Conservation (phyloP, 2,888 invertebrate species). For the Allophyes oxyacanthae region DNA sequence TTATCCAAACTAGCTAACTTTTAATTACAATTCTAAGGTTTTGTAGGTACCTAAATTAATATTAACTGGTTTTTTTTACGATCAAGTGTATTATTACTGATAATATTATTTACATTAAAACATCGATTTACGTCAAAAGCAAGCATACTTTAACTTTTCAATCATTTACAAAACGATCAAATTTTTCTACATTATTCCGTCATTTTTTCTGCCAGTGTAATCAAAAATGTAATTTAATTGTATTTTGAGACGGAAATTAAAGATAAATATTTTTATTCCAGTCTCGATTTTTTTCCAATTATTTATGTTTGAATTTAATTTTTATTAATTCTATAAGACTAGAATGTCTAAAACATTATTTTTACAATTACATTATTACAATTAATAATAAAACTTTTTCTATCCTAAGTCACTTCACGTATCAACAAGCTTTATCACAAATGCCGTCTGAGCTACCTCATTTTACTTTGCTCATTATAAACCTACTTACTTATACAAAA, state of each 20-base stretch:
- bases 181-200: too few relatives aligned
- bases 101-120: constrained; percentile 43
- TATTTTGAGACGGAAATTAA: too few relatives aligned
- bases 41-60: too few relatives aligned
- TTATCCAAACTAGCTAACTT: constrained; percentile 33
- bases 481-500: constrained; percentile 37
- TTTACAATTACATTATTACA: constrained; percentile 42
- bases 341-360: constrained; percentile 46
- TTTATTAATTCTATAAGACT: constrained; percentile 22
- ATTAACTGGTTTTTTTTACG: too few relatives aligned
- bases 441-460: constrained; percentile 68
- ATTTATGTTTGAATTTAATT: constrained; percentile 16
- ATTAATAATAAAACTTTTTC: constrained; percentile 46
- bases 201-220: too few relatives aligned
- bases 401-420: constrained; percentile 47
- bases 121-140: constrained; percentile 46
- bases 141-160: constrained; percentile 11
- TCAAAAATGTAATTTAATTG: too few relatives aligned
- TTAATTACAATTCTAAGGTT: constrained; percentile 29
- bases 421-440: constrained; percentile 75
- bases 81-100: not conserved
- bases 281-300: constrained; percentile 39
- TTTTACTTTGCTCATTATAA: constrained; percentile 46
- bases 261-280: constrained; percentile 13
- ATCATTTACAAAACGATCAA: too few relatives aligned